Evolutionary conservation across 2,888 invertebrate genomes (phyloP).

Genomic region (Orgyia antiqua): DNA sequence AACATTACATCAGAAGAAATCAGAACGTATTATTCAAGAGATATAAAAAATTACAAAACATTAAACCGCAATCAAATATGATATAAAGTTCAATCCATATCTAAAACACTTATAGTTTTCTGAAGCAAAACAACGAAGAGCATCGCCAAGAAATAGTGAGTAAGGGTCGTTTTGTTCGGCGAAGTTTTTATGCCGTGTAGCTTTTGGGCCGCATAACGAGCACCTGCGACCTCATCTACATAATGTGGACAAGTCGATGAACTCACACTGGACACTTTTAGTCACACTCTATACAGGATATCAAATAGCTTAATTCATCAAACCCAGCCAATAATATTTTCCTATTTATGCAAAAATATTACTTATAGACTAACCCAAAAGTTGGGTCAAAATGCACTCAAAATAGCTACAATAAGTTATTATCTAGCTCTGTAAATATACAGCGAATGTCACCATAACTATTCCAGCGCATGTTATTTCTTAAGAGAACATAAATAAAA

Average conservation of each 20-base stretch:
- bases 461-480: no score
- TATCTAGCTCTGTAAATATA: no score
- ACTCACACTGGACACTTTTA: constrained; percentile 55
- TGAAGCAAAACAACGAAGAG: constrained; percentile 21
- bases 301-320: no score
- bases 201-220: constrained; percentile 61
- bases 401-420: no score
- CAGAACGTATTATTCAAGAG: background rate
- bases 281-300: constrained; percentile 2
- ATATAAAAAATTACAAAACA: background rate
- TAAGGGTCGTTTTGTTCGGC: constrained; percentile 58
- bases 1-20: background rate
- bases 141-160: constrained; percentile 58
- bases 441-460: no score
- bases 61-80: constrained; percentile 1
- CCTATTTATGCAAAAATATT: no score
- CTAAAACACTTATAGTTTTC: constrained; percentile 18
- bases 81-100: constrained; percentile 12
- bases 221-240: constrained; percentile 73
- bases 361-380: no score
- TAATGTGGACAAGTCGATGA: constrained; percentile 72
- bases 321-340: no score
- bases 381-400: no score
- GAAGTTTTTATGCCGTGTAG: constrained; percentile 66
- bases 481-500: no score